Evolutionary conservation across 2,888 invertebrate species (phyloP), one percentile per base, ranked within the genome.

Genomic region (Nebria brevicollis): DNA sequence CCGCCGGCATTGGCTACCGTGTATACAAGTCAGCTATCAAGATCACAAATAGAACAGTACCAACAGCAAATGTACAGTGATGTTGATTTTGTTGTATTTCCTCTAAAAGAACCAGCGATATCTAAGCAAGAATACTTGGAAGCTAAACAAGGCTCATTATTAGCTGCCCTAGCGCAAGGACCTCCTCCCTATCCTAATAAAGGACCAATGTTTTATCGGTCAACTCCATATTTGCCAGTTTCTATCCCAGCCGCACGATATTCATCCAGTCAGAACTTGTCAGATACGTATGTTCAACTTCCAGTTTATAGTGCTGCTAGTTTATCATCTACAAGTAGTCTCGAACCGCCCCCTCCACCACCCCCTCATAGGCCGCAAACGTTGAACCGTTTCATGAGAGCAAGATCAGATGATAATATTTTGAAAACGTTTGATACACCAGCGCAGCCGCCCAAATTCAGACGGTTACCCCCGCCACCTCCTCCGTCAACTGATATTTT

Each of bases 111-210:
- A 89, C 96, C 97, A 10, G 94, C 95, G 0, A 92, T 97, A 72
- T 96, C 96, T 83, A 96, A 96, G 87, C 97, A 97, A 88, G 97
- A 97, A 87, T 97, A 97, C 89, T 92, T 96, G 84, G 97, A 97
- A 86, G 95, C 96, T 77, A 97, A 97, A 87, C 93, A 96, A 86
- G 94, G 95, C 0, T 95, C 95, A 66, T 90, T 95, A 13, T 89
- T 94, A 85, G 93, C 93, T 0, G 93, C 93, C 70, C 89, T 92
- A 85, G 92, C 92, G 1, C 89, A 89, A n/a, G 91, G 90, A 80
- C 92, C 94, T 43, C 90, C 89, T 42, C 88, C 88, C 75, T 92
- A 93, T 86, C 90, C 91, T 8, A 91, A 91, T 83, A 95, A 94
- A 87, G 93, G 92, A 82, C 93, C 94, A 80, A 91, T 95, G 75